These are phyloP conservation scores for Drosophila sordidula DNA, from an alignment of 2,888 invertebrate species.

Conservation along the genomic window DNA sequence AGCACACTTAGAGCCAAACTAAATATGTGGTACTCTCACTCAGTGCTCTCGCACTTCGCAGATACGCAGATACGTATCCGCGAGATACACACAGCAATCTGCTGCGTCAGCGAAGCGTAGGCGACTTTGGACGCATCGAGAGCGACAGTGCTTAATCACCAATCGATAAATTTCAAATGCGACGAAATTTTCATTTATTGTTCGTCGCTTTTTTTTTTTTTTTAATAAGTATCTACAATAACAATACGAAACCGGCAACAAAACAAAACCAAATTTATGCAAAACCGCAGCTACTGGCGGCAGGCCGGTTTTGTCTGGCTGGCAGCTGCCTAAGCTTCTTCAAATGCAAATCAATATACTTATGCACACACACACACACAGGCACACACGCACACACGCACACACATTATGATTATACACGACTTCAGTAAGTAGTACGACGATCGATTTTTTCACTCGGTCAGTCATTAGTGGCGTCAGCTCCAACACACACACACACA, in stretches of 20 bases:
- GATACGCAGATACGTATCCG: neutral
- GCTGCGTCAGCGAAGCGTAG: slow-evolving; percentile 50
- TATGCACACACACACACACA: slow-evolving; percentile 14
- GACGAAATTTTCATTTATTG: slow-evolving; percentile 18
- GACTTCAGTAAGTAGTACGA: slow-evolving; percentile 12
- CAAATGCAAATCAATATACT: slow-evolving; percentile 61
- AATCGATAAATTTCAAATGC: slow-evolving; percentile 56
- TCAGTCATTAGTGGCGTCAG: slow-evolving; percentile 27
- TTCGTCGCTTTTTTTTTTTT: slow-evolving; percentile 28
- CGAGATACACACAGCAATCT: slow-evolving; percentile 8
- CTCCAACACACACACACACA: slow-evolving; percentile 10
- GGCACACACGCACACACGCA: slow-evolving; percentile 7
- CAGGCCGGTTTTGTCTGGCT: slow-evolving; percentile 32
- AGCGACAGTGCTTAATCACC: slow-evolving; percentile 58
- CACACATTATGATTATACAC: slow-evolving; percentile 10
- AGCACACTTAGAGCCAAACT: slow-evolving; percentile 13
- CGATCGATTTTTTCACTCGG: slow-evolving; percentile 37
- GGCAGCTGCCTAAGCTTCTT: slow-evolving; percentile 40
- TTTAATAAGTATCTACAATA: slow-evolving; percentile 25
- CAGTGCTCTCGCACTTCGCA: neutral
- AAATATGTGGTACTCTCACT: slow-evolving; percentile 3
- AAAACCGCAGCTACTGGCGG: slow-evolving; percentile 63
- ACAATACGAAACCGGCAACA: slow-evolving; percentile 46
- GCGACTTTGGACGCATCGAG: slow-evolving; percentile 29
- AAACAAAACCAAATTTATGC: slow-evolving; percentile 72